Base-by-base conservation (phyloP, 2,113 vertebrate genomes). In the Phalacrocorax pelagicus region DNA sequence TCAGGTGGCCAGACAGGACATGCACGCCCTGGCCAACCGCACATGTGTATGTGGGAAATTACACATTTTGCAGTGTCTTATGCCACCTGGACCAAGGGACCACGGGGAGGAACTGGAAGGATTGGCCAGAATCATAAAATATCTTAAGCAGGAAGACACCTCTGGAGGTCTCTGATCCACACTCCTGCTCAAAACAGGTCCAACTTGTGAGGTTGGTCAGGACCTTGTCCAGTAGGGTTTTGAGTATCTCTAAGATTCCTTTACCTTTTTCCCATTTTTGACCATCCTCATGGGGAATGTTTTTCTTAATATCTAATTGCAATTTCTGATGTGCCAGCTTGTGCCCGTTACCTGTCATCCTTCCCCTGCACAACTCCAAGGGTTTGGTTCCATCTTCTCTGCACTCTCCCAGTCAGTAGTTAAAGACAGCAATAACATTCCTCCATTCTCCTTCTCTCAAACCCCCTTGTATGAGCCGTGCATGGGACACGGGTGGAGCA, bases 21-120 rank as follows among this genome's bases (percentile, higher is more conserved):
- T 13, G 7, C 6, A 2, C 2, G 1, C 29, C 34, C 44, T 29
- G 66, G 27, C 26, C 42, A 54, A 14, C 19, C 44, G 34, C 58
- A 18, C 13, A 17, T 3, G 0, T 5, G 3, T 0, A 4, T 9
- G 18, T 34, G 52, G 54, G 54, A 17, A 9, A 19, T 4, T 9
- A 36, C 19, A 29, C 49, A 17, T 9, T 69, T 8, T 44, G n/a
- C 46, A 23, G 27, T 19, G 27, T 11, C 57, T 62, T 11, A 19
- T 38, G 17, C 46, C 61, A 36, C 71, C 58, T 66, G 52, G 46
- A 29, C n/a, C 42, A 10, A 30, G 34, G 1, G 0, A 1, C 30
- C 32, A 15, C 1, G 3, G 9, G 23, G 23, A 75, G 34, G 32
- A n/a, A 10, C 57, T 46, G 69, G 54, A 44, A n/a, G 44, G 34